A percentile compares a stretch with the other conserved stretches of the same genome.
phyloP scores from a whole-genome alignment of 92 coral and sea anemone genomes.

The Umimayanthus chanpuru region DNA sequence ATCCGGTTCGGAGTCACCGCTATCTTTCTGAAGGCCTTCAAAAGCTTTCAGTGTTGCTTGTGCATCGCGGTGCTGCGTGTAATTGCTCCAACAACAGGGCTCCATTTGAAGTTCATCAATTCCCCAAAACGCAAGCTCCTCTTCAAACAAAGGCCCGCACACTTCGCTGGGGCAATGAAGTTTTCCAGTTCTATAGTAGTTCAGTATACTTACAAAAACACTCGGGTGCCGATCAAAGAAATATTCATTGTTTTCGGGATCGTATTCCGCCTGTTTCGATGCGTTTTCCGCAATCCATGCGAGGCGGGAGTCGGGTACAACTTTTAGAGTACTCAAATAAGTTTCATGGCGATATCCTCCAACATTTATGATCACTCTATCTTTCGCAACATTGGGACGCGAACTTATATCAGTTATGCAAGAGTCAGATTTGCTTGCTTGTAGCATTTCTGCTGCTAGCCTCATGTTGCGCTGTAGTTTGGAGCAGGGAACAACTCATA shows the following conservation, averaged over 20 bases:
- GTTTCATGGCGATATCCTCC: conserved; percentile 99
- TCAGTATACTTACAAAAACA: conserved; percentile 84
- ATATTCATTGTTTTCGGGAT: conserved; percentile 88
- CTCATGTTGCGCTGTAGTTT: conserved; percentile 16
- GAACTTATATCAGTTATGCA: conserved; percentile 66
- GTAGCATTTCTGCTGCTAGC: conserved; percentile 34
- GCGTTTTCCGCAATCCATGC: conserved; percentile 99
- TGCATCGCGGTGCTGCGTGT: conserved; percentile 96
- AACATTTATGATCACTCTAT: conserved; percentile 85
- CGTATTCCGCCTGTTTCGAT: conserved; percentile 88
- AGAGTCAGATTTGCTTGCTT: conserved; percentile 66
- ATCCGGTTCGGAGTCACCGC: conserved; percentile 83
- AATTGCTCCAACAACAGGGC: conserved; percentile 99
- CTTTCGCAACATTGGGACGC: conserved; percentile 75
- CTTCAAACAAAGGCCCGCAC: conserved; percentile 97
- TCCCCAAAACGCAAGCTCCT: conserved; percentile 96
- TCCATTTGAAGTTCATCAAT: conserved; percentile 99
- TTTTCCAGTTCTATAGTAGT: conserved; percentile 97
- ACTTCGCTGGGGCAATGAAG: conserved; percentile 98
- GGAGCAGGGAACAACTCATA: neutral
- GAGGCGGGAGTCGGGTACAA: conserved; percentile 93
- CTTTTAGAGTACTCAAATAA: conserved; percentile 89
- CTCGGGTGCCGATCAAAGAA: conserved; percentile 98
- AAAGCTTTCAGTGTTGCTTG: conserved; percentile 93
- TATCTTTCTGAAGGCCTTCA: conserved; percentile 83